Percentiles rank a stretch among this genome's conserved stretches.
phyloP scores from a whole-genome alignment of 1,140 invertebrate genomes.

The Anastrepha obliqua region DNA sequence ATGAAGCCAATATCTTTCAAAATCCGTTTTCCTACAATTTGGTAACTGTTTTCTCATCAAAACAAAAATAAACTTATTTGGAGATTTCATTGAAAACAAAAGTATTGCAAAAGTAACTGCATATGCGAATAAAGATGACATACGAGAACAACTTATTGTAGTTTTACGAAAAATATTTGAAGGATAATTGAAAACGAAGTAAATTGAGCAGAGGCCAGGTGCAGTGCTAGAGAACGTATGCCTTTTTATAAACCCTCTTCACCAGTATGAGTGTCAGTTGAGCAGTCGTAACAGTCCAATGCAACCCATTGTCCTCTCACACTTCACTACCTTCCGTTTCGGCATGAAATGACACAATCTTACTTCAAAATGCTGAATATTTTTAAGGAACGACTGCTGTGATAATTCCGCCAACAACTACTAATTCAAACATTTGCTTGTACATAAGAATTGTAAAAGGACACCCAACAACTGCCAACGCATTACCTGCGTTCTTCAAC shows the following conservation, averaged over 20 bases:
- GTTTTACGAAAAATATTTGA: not conserved
- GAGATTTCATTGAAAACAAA: too few relatives aligned
- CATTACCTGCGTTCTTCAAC: not conserved
- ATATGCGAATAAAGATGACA: not conserved
- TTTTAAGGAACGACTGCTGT: not conserved
- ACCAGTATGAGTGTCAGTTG: too few relatives aligned
- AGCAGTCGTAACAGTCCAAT: not conserved
- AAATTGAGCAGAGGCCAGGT: conserved; percentile 21
- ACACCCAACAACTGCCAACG: not conserved
- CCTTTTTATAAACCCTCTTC: not conserved
- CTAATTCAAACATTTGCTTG: conserved; percentile 7
- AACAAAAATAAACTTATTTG: not conserved
- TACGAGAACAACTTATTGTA: not conserved
- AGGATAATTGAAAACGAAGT: not conserved
- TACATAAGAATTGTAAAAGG: not conserved
- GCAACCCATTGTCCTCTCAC: not conserved
- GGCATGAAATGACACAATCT: conserved; percentile 42
- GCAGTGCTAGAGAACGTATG: not conserved
- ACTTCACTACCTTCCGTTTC: not conserved
- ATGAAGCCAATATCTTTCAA: too few relatives aligned
- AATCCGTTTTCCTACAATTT: too few relatives aligned
- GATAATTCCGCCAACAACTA: not conserved
- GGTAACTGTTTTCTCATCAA: too few relatives aligned
- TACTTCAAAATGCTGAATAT: not conserved
- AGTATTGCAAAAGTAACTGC: not conserved